These are phyloP conservation scores for Chaenocephalus aceratus DNA, from an alignment of 2,113 vertebrate species.

Conservation along the genomic window DNA sequence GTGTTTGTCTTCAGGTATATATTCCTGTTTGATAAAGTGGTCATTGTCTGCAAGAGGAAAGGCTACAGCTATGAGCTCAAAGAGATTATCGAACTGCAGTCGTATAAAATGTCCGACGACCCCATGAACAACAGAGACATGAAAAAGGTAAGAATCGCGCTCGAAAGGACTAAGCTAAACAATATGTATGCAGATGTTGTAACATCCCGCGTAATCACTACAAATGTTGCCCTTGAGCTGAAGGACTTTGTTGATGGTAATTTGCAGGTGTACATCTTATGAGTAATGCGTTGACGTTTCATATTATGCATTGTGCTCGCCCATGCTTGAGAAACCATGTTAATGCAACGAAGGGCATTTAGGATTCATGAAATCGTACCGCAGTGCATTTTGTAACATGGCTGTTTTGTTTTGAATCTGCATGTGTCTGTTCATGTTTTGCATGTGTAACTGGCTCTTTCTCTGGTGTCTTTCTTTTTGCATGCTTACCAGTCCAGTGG, in stretches of 20 bases:
- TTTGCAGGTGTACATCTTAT: constrained; percentile 52
- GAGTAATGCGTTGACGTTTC: constrained; percentile 57
- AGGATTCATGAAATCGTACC: constrained; percentile 53
- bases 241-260: constrained; percentile 60
- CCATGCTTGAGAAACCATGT: constrained; percentile 65
- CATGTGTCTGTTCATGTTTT: constrained; percentile 77
- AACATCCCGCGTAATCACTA: constrained; percentile 44
- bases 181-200: constrained; percentile 2
- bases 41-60: constrained; percentile 97
- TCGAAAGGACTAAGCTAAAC: background rate
- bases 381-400: constrained; percentile 66
- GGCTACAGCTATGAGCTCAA: constrained; percentile 97
- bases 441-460: constrained; percentile 86
- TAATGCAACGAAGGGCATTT: constrained; percentile 66
- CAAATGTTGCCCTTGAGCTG: constrained; percentile 62
- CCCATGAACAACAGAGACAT: constrained; percentile 96
- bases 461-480: constrained; percentile 83
- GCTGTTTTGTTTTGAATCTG: constrained; percentile 68
- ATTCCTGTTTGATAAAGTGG: constrained; percentile 98
- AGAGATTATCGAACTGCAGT: constrained; percentile 95
- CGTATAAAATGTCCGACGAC: constrained; percentile 96
- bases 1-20: constrained; percentile 88
- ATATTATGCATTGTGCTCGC: constrained; percentile 43
- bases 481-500: constrained; percentile 95
- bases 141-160: constrained; percentile 88